A percentile compares a stretch with the other conserved stretches of the same genome.
These are phyloP conservation scores for Plotosus lineatus DNA, from an alignment of 2,113 vertebrate genomes.

Conservation along the genomic window DNA sequence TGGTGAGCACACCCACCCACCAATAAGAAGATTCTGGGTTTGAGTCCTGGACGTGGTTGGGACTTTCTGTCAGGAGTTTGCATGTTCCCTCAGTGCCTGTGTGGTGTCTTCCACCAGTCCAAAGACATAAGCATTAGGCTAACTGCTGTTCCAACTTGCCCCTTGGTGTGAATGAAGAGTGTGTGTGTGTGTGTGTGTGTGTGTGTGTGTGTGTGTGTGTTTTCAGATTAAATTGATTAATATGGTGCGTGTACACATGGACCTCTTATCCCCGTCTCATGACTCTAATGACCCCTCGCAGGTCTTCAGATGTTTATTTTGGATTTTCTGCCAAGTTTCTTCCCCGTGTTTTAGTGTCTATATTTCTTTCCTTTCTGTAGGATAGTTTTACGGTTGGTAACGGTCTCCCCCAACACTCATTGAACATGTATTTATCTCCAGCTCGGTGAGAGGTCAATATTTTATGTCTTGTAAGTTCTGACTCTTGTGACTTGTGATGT, in stretches of 20 bases:
- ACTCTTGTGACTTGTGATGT: not conserved
- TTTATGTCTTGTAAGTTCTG: not conserved
- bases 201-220: too few species aligned
- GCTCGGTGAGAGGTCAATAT: not conserved
- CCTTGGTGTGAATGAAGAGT: too few species aligned
- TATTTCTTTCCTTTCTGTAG: not conserved
- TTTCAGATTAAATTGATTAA: not conserved
- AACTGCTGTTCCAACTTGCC: too few species aligned
- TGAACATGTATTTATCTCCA: slow-evolving; percentile 2
- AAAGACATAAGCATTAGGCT: too few species aligned
- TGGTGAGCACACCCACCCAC: too few species aligned
- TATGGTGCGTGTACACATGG: not conserved
- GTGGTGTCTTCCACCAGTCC: too few species aligned
- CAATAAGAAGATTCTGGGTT: not conserved
- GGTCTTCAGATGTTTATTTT: not conserved
- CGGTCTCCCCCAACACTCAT: slow-evolving; percentile 9
- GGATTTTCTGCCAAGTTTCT: not conserved
- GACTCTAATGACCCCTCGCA: not conserved
- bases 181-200: too few species aligned
- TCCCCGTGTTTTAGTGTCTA: not conserved
- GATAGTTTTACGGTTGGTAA: not conserved
- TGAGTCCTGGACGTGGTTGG: too few species aligned
- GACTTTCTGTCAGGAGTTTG: too few species aligned
- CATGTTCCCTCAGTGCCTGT: too few species aligned
- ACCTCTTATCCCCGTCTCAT: not conserved